Evolutionary conservation across 2,113 vertebrate species (phyloP).

Genomic region (Melanocharis versteri): DNA sequence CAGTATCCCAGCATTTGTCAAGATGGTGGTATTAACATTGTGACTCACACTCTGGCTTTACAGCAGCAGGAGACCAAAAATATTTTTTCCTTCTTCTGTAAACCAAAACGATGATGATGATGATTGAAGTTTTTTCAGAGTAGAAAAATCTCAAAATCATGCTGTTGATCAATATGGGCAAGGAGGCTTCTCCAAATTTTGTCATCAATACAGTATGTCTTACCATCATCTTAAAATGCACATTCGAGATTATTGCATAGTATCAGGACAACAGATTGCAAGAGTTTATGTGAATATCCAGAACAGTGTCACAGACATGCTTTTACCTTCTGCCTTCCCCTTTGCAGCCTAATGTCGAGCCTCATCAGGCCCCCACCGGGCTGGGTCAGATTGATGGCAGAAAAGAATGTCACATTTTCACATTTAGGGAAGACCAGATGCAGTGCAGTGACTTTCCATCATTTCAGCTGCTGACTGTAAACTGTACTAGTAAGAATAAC

Average conservation of each 20-base stretch:
- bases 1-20: not conserved
- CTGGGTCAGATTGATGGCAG: not conserved
- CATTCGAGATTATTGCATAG: accelerated
- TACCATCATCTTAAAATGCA: not conserved
- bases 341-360: not conserved
- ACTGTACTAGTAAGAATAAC: not conserved
- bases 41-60: not conserved
- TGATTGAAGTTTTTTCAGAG: not conserved
- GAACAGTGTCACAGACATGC: not conserved
- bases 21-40: not conserved
- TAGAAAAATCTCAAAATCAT: not conserved
- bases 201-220: not conserved
- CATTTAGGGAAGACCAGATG: not conserved
- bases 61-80: not conserved
- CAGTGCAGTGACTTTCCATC: not conserved
- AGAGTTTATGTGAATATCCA: not conserved
- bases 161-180: not conserved
- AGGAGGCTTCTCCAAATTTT: not conserved
- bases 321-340: not conserved
- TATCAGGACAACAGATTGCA: not conserved
- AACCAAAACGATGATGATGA: not conserved
- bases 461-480: not conserved
- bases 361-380: not conserved
- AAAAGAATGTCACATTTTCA: not conserved
- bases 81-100: not conserved